Conservation (phyloP, 2,113 vertebrate species). For the Crotalus horridus region DNA sequence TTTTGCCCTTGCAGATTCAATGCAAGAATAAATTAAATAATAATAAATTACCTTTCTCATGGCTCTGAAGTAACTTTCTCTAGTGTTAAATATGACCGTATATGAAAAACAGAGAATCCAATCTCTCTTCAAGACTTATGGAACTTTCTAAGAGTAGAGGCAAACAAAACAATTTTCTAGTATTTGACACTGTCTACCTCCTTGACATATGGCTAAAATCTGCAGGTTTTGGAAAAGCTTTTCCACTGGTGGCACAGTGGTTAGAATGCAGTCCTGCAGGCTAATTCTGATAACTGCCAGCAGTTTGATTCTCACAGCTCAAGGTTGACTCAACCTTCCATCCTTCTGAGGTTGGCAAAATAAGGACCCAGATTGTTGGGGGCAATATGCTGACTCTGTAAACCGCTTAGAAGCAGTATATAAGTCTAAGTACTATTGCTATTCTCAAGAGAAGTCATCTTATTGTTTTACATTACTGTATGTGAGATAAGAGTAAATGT, state of each 20-base stretch:
- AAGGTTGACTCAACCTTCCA: no score
- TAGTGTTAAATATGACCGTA: neutral
- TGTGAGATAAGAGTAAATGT: neutral
- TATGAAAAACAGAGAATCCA: neutral
- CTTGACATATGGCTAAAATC: neutral
- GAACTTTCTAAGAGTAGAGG: neutral
- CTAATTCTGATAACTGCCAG: no score
- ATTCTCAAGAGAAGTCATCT: neutral
- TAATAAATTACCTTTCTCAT: neutral
- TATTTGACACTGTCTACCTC: neutral
- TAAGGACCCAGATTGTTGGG: no score
- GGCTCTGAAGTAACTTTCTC: neutral
- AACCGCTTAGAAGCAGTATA: no score
- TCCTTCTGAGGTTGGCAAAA: no score
- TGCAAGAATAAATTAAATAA: neutral
- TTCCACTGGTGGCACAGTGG: neutral
- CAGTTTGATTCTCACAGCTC: no score
- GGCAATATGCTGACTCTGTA: no score
- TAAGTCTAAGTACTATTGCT: no score
- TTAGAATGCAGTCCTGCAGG: no score
- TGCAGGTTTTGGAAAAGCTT: neutral
- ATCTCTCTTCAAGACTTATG: neutral
- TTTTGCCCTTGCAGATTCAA: neutral
- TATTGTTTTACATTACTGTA: neutral
- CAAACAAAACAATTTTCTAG: neutral